phyloP scores from a whole-genome alignment of 2,888 invertebrate species.

The Shargacucullia verbasci region DNA sequence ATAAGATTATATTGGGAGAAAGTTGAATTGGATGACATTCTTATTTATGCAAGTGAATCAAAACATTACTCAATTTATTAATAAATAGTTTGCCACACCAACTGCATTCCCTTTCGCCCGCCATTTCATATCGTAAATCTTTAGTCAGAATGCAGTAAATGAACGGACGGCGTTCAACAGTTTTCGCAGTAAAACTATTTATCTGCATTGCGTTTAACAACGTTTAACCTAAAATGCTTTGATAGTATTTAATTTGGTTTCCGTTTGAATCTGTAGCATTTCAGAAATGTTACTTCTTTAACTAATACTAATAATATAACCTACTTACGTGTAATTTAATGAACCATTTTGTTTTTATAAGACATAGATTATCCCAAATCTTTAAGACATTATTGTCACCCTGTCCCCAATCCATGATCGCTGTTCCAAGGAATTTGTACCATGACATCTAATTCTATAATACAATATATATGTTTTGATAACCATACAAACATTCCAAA shows the following conservation, averaged over 20 bases:
- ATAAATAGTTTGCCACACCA: conserved; percentile 2
- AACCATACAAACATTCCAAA: conserved; percentile 2
- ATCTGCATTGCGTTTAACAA: conserved; percentile 32
- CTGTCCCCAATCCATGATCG: too few relatives aligned
- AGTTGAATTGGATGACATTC: too few relatives aligned
- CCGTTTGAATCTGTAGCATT: conserved; percentile 15
- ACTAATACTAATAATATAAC: too few relatives aligned
- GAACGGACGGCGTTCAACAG: conserved; percentile 29
- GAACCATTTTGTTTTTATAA: conserved; percentile 3
- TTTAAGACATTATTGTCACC: not conserved
- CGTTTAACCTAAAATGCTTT: conserved; percentile 45
- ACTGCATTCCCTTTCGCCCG: conserved; percentile 24
- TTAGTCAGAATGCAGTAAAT: conserved; percentile 37
- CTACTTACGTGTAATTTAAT: conserved; percentile 3
- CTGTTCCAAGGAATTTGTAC: not conserved
- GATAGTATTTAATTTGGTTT: conserved; percentile 15
- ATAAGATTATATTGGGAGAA: too few relatives aligned
- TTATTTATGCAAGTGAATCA: too few relatives aligned
- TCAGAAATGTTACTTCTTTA: conserved; percentile 6
- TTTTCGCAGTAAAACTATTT: conserved; percentile 41
- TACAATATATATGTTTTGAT: not conserved
- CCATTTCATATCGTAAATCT: conserved; percentile 32
- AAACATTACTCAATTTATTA: not conserved
- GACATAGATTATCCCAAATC: not conserved
- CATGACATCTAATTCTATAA: conserved; percentile 2